Conservation (phyloP, 2,797 vertebrate genomes). For the Cryptoprocta ferox region DNA sequence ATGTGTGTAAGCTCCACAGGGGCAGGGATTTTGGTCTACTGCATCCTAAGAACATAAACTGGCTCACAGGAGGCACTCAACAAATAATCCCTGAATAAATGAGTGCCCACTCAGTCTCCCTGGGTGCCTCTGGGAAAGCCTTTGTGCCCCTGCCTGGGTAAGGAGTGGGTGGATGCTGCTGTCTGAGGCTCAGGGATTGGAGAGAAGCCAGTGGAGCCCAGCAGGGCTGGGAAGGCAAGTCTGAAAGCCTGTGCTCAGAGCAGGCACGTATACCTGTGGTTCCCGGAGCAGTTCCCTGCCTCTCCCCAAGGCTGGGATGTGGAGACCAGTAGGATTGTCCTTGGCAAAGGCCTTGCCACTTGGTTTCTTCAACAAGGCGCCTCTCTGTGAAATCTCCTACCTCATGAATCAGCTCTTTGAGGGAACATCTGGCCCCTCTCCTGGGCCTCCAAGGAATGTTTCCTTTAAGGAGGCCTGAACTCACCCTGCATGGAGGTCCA, state of each 20-base stretch:
- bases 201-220: background rate
- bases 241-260: background rate
- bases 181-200: background rate
- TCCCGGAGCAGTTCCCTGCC: background rate
- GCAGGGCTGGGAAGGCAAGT: background rate
- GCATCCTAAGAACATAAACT: background rate
- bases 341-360: slow-evolving; percentile 77
- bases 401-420: slow-evolving; percentile 42
- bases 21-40: background rate
- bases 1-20: background rate
- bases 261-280: background rate
- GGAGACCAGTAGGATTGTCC: slow-evolving; percentile 75
- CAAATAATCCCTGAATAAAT: background rate
- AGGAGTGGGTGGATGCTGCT: background rate
- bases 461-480: background rate
- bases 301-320: slow-evolving; percentile 44
- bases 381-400: slow-evolving; percentile 75
- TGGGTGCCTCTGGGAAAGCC: background rate
- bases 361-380: slow-evolving; percentile 77
- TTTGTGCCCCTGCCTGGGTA: background rate
- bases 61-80: background rate
- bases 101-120: background rate
- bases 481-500: background rate
- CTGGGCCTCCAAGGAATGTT: slow-evolving; percentile 6
- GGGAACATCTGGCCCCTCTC: background rate